A percentile compares a stretch with the other conserved stretches of the same genome.
Conservation (phyloP, 2,113 vertebrate genomes). For the Jaculus jaculus region DNA sequence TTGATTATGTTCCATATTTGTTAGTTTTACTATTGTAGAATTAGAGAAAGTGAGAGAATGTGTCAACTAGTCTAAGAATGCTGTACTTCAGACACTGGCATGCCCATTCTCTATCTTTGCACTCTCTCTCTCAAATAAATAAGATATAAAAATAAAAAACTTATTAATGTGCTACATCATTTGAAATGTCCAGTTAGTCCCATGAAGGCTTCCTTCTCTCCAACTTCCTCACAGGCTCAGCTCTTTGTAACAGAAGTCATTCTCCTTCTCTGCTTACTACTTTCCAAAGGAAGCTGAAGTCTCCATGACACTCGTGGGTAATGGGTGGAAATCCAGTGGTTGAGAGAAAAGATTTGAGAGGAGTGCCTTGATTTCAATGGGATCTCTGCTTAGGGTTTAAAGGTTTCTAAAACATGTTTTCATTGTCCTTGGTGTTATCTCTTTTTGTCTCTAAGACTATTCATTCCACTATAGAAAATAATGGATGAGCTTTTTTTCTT, state of each 20-base stretch:
- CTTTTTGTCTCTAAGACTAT: slow-evolving; percentile 18
- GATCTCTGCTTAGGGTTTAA: background rate
- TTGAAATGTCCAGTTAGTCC: background rate
- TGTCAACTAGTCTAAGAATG: no score
- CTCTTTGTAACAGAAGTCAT: background rate
- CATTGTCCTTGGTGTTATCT: background rate
- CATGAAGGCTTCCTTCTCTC: background rate
- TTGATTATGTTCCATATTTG: no score
- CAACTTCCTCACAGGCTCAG: background rate
- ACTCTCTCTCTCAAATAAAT: no score
- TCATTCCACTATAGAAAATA: background rate
- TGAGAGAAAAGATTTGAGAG: slow-evolving; percentile 5
- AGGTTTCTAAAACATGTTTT: slow-evolving; percentile 9
- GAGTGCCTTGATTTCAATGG: background rate
- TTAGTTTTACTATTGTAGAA: no score
- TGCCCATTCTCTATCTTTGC: no score
- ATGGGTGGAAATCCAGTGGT: background rate
- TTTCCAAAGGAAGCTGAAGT: background rate
- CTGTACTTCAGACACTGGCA: no score
- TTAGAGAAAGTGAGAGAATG: no score
- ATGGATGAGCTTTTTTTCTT: no score
- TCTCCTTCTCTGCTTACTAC: background rate
- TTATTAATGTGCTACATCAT: background rate
- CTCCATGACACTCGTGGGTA: background rate
- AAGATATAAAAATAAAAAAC: no score